Conservation (phyloP, 2,113 vertebrate species). For the Cryptomyrus ogoouensis region DNA sequence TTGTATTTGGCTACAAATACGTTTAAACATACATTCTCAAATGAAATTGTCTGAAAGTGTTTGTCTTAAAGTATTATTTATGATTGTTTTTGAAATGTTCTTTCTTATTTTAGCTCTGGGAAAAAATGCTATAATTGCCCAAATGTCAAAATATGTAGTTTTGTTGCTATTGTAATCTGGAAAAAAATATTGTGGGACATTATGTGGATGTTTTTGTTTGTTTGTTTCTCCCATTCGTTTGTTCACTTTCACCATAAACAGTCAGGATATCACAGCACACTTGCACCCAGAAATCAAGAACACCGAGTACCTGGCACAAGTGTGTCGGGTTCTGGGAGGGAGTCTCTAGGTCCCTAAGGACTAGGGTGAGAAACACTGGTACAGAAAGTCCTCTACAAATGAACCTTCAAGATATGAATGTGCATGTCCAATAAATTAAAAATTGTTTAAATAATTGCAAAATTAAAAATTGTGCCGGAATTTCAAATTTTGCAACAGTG, state of each 20-base stretch:
- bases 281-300: background rate
- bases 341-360: background rate
- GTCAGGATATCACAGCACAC: background rate
- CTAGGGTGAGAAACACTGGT: background rate
- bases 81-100: background rate
- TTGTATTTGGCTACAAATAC: background rate
- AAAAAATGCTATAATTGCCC: background rate
- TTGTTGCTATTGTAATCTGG: background rate
- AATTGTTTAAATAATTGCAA: too few species aligned
- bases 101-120: background rate
- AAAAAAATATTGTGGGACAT: background rate
- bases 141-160: background rate
- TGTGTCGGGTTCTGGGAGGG: background rate
- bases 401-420: too few species aligned
- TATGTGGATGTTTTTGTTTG: background rate
- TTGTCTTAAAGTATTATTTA: background rate
- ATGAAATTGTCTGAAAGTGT: background rate
- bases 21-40: background rate
- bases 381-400: too few species aligned
- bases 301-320: background rate
- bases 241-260: background rate
- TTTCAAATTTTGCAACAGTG: too few species aligned
- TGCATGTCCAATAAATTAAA: too few species aligned
- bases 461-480: too few species aligned
- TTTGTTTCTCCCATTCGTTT: background rate